These are phyloP conservation scores for Erpornis zantholeuca DNA, from an alignment of 2,113 vertebrate genomes.

Conservation along the genomic window DNA sequence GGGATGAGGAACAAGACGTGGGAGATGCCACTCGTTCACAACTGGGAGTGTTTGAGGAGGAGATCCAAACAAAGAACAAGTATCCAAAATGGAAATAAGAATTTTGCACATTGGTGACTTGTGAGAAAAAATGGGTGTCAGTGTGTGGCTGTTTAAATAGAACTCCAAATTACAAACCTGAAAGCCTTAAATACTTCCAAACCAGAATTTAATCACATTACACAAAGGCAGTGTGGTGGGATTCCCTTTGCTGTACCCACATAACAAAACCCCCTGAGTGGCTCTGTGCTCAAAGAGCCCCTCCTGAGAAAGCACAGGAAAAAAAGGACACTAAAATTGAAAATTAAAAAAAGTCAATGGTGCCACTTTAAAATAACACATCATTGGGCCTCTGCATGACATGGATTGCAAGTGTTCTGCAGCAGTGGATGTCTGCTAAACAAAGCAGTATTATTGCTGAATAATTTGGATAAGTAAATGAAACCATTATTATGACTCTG, in stretches of 20 bases:
- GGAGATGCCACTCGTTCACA: neutral
- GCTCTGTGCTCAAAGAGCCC: neutral
- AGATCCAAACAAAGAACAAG: neutral
- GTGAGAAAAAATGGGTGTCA: neutral
- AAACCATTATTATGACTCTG: neutral
- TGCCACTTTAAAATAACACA: neutral
- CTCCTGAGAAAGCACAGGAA: neutral
- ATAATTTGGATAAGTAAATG: conserved; percentile 15
- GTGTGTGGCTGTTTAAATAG: neutral
- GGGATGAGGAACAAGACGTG: neutral
- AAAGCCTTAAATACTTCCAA: neutral
- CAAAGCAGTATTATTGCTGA: neutral
- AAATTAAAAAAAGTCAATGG: neutral
- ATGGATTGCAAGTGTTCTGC: neutral
- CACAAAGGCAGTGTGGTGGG: neutral
- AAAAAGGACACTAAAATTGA: neutral
- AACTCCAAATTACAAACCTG: neutral
- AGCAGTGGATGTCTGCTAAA: neutral
- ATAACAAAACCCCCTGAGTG: neutral
- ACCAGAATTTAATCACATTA: neutral
- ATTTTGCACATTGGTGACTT: neutral
- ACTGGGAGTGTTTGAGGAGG: neutral
- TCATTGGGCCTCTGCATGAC: neutral
- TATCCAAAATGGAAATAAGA: neutral
- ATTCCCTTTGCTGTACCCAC: neutral